Base-by-base conservation (phyloP, 2,113 vertebrate species). In the Cyanoderma ruficeps region DNA sequence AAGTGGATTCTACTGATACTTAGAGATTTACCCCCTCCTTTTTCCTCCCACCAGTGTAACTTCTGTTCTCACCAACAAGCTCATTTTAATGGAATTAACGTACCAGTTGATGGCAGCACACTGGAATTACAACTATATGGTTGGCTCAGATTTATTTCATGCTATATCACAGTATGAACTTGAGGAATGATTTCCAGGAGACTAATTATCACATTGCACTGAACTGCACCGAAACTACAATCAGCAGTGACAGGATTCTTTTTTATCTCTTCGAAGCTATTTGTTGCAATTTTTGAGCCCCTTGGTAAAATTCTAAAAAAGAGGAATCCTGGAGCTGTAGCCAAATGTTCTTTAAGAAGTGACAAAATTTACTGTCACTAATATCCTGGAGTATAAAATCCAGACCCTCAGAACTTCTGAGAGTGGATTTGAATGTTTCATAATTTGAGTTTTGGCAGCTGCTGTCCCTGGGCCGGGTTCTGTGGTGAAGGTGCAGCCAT, bases 141-240 rank as follows among this genome's bases (percentile, higher is more conserved):
- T 95, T 93, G 93, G 82, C 95, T 93, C 83, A 71, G 92, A 84
- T 97, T 96, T 96, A 96, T 93, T 90, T 92, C 81, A 50, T 70
- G 82, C 87, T 94, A 90, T 94, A 95, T 86, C 95, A 84, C 96
- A 93, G 95, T 96, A 90, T 93, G 95, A 96, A 96, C 87, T 94
- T 93, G 82, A 92, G 89, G 95, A 94, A 90, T 78, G 77, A 96
- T 95, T 97, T 95, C 90, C 96, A 85, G 91, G 94, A 95, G 91
- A 75, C 92, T 93, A 92, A 97, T 95, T 94, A 92, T 85, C 90
- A 65, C 82, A 42, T 93, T 94, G 76, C 53, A 64, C 85, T 80
- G 74, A 94, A 78, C 82, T 86, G 78, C 82, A 59, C 81, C 0
- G 0, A 78, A 86, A 83, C 90, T 91, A 77, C 87, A 91, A 37